These are phyloP conservation scores for Lysandra bellargus DNA, from an alignment of 2,888 invertebrate species.

Conservation along the genomic window DNA sequence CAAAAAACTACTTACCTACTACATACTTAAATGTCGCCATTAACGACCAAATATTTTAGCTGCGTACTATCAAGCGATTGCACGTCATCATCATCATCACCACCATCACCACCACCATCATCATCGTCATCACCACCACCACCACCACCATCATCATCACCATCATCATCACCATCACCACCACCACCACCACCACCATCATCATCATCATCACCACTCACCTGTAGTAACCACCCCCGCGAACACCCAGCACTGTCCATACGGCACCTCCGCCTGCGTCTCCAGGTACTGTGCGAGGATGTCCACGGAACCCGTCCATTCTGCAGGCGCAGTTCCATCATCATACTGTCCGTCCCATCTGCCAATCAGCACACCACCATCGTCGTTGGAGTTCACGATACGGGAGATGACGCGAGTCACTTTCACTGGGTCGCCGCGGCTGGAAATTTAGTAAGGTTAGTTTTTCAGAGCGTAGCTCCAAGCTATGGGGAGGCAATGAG, in stretches of 20 bases:
- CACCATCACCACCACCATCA: neutral
- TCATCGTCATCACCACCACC: conserved; percentile 79
- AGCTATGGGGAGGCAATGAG: neutral
- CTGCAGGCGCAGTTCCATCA: conserved; percentile 87
- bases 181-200: conserved; percentile 83
- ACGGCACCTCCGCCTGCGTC: conserved; percentile 84
- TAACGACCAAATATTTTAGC: too few species aligned
- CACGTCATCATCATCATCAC: neutral
- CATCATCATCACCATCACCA: neutral
- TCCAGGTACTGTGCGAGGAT: conserved; percentile 86
- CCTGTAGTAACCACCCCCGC: conserved; percentile 90
- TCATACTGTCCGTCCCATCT: conserved; percentile 87
- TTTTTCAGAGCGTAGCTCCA: neutral
- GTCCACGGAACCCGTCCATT: conserved; percentile 90
- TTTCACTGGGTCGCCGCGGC: conserved; percentile 86
- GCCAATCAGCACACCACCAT: conserved; percentile 85
- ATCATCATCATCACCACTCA: conserved; percentile 51
- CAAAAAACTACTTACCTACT: neutral
- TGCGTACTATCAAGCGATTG: too few species aligned
- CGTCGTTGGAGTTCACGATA: conserved; percentile 87
- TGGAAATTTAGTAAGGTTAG: conserved; percentile 40
- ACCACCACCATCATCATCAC: conserved; percentile 73
- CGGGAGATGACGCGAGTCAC: conserved; percentile 86
- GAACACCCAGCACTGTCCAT: conserved; percentile 95
- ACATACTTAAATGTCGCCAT: neutral